Evolutionary conservation across 2,113 vertebrate species (phyloP), one percentile per base, ranked within the genome.

Genomic region (Indicator indicator): DNA sequence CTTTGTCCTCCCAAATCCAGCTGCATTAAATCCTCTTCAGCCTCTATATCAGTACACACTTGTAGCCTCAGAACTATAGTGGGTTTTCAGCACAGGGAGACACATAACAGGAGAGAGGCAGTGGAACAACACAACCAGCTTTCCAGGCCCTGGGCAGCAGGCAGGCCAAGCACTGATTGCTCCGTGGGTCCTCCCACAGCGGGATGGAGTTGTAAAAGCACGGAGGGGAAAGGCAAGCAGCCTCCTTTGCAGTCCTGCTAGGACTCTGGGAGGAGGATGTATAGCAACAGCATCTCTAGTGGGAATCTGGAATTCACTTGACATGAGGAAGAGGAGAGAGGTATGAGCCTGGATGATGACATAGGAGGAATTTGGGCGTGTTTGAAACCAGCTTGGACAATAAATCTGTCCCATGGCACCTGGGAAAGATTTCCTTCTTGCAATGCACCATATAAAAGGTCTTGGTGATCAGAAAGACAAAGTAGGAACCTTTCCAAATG

Each of bases 1-100:
- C 91, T 97, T 97, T 97, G 95, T 98, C 95, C 94, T 97, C 97
- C 94, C 96, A 95, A 96, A 97, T 86, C 89, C 89, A 80, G 65
- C 82, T 90, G 75, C 95, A 92, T 92, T 97, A 97, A 97, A 98
- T 97, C 89, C 93, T 94, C 74, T 93, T 86, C 88, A 71, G 78
- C 84, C 92, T 94, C 77, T 68, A 63, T 36, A 86, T 30, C 79
- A 84, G 75, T 71, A 81, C 60, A 76, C 67, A 54, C 82, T 90
- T 85, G 62, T 38, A 68, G 50, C 46, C 68, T 93, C 71, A 60
- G 62, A 30, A 71, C 74, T 17, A 5, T 69, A 86, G 92, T 54
- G 67, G 36, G 33, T 58, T 95, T 97, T 96, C 12, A 28, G 64
- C 52, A 48, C 42, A 71, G 52, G 62, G 86, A 86, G 86, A 38